Evolutionary conservation across 2,113 vertebrate genomes (phyloP).

Genomic region (Oostethus manadensis): DNA sequence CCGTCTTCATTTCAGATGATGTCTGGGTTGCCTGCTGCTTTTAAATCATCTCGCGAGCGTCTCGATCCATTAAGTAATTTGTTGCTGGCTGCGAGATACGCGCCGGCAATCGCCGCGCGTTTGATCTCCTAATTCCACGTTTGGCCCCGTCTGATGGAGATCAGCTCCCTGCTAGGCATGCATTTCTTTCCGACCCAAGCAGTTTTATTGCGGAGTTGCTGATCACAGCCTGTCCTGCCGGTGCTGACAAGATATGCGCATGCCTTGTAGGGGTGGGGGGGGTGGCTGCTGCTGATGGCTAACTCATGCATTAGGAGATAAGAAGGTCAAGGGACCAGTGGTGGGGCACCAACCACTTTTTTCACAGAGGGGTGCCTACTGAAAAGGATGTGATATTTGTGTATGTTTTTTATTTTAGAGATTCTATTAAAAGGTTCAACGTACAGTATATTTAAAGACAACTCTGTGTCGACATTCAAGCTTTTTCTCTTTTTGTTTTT

Average conservation of each 20-base stretch:
- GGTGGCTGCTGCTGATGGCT: constrained; percentile 44
- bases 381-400: no score
- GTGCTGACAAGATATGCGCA: constrained; percentile 33
- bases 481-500: no score
- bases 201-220: constrained; percentile 55
- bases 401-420: no score
- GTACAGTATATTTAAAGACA: no score
- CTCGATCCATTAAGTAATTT: constrained; percentile 67
- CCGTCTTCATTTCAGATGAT: constrained; percentile 5
- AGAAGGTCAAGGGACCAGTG: constrained; percentile 9
- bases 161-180: constrained; percentile 62
- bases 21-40: constrained; percentile 23
- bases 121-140: constrained; percentile 73
- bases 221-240: constrained; percentile 40
- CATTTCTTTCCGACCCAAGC: constrained; percentile 65
- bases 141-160: constrained; percentile 58
- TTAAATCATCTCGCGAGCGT: constrained; percentile 47
- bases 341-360: constrained; percentile 7
- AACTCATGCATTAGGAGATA: constrained; percentile 29
- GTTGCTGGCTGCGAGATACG: constrained; percentile 56
- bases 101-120: constrained; percentile 54
- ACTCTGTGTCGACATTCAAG: no score
- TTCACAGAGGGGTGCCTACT: no score
- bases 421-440: no score
- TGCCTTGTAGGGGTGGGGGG: constrained; percentile 15